Percentiles rank a stretch among this genome's conserved stretches.
Conservation (phyloP, 2,888 invertebrate species). For the Tachina fera region DNA sequence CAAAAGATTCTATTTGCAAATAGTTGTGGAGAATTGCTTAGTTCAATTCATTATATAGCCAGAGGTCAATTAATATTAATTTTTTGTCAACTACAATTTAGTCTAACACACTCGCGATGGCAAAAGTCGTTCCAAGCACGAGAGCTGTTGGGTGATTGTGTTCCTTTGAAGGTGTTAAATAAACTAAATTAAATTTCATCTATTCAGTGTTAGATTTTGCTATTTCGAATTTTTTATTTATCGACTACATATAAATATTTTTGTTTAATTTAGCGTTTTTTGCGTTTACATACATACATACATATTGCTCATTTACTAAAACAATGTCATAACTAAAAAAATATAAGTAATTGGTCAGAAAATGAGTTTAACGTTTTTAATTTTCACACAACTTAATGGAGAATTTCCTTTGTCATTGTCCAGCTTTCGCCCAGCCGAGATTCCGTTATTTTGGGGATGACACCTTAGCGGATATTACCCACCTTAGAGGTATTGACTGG, state of each 20-base stretch:
- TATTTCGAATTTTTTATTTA: constrained; percentile 29
- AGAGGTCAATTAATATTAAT: constrained; percentile 50
- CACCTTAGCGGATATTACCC: too few species aligned
- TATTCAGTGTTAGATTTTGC: constrained; percentile 35
- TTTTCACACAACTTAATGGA: too few species aligned
- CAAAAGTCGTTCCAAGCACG: neutral
- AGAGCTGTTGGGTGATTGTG: constrained; percentile 5
- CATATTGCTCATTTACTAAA: neutral
- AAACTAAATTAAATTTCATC: constrained; percentile 25
- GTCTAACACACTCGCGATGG: neutral
- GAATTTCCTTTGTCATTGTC: too few species aligned
- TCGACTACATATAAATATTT: neutral
- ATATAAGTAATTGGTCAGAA: too few species aligned
- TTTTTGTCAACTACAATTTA: constrained; percentile 43
- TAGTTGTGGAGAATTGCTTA: constrained; percentile 23
- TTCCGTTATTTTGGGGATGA: too few species aligned
- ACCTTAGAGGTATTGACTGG: too few species aligned
- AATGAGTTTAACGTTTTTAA: too few species aligned
- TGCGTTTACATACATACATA: neutral
- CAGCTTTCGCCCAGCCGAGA: too few species aligned
- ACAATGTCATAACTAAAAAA: too few species aligned
- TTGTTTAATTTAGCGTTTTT: neutral
- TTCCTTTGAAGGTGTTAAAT: neutral
- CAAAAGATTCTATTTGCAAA: neutral
- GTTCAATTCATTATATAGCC: constrained; percentile 28